phyloP scores from a whole-genome alignment of 2,113 vertebrate genomes.

The Gambusia holbrooki region DNA sequence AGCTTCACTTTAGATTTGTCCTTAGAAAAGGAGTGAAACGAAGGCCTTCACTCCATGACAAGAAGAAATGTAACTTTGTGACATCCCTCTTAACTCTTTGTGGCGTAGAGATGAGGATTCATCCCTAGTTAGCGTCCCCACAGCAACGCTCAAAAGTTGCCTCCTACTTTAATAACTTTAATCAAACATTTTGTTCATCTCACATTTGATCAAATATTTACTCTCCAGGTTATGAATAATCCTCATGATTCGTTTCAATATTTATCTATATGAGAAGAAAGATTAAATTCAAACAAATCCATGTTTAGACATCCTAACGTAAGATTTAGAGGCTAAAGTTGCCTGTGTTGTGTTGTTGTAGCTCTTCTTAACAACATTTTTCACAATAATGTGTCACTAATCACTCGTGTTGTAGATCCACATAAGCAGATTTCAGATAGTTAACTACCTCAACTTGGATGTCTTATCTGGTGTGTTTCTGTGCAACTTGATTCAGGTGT shows the following conservation, averaged over 20 bases:
- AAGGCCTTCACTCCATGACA: conserved; percentile 1
- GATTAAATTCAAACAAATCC: conserved; percentile 27
- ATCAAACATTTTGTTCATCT: neutral
- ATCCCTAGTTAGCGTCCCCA: neutral
- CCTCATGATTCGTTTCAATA: too few species aligned
- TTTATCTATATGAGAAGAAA: neutral
- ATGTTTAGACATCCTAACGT: conserved; percentile 21
- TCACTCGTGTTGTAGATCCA: conserved; percentile 41
- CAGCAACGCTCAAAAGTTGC: too few species aligned
- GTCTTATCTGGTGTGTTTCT: conserved; percentile 7
- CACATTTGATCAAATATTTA: neutral
- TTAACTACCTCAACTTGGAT: conserved; percentile 48
- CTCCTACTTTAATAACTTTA: neutral
- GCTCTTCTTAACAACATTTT: conserved; percentile 8
- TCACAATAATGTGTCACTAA: conserved; percentile 57
- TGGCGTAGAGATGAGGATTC: neutral
- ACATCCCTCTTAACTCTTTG: conserved; percentile 1
- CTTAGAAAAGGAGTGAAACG: conserved; percentile 40
- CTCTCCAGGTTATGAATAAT: too few species aligned
- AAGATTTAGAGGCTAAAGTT: conserved; percentile 28
- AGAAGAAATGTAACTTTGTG: conserved; percentile 3
- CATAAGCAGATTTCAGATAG: conserved; percentile 23
- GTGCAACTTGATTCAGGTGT: too few species aligned
- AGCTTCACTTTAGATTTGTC: conserved; percentile 43
- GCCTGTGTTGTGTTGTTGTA: conserved; percentile 34